Evolutionary conservation across 2,888 invertebrate genomes (phyloP).

Genomic region (Agonopterix heracliana): DNA sequence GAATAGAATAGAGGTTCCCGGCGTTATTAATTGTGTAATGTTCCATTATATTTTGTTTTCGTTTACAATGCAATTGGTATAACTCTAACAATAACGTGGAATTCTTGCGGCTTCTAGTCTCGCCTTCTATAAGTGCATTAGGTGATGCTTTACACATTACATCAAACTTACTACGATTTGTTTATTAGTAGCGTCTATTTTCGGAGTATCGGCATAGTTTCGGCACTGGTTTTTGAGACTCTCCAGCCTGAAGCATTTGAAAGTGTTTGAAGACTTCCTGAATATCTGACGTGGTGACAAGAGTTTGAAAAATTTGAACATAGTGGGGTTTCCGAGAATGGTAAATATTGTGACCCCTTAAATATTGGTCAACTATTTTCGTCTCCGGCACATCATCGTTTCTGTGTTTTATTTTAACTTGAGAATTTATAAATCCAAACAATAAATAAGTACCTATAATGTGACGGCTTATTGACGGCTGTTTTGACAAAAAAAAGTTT

Average conservation of each 20-base stretch:
- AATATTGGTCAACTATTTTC: constrained; percentile 11
- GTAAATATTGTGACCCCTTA: background rate
- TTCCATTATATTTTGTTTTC: no score
- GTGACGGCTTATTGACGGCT: constrained; percentile 40
- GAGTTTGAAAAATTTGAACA: constrained; percentile 39
- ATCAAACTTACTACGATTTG: no score
- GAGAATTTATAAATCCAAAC: constrained; percentile 22
- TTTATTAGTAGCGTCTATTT: constrained; percentile 28
- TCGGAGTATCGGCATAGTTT: constrained; percentile 38
- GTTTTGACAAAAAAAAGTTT: constrained; percentile 20
- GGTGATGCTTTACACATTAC: no score
- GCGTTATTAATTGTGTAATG: no score
- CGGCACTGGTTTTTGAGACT: constrained; percentile 16
- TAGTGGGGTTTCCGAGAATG: constrained; percentile 33
- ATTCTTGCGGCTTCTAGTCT: no score
- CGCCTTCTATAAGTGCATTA: no score
- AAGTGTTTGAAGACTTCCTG: constrained; percentile 17
- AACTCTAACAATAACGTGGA: no score
- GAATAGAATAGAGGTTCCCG: no score
- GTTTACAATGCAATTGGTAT: no score
- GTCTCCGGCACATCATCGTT: constrained; percentile 32
- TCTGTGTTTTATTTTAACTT: constrained; percentile 22
- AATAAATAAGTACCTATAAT: constrained; percentile 15
- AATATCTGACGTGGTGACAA: constrained; percentile 24
- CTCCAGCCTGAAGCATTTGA: constrained; percentile 16